Conservation (phyloP, 1,140 invertebrate genomes). For the Drosophila kohkoa region DNA sequence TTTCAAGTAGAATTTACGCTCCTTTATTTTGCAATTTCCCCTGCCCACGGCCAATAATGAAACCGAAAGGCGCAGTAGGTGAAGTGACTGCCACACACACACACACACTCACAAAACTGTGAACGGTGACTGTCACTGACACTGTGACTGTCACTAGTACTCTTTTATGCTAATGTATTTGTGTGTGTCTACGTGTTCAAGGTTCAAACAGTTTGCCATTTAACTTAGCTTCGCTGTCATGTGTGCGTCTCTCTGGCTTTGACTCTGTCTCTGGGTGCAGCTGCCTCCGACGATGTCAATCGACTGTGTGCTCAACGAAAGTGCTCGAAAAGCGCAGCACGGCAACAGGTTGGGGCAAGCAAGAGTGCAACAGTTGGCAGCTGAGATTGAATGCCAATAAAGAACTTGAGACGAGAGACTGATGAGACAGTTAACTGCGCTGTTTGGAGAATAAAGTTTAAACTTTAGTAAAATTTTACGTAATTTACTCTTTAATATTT, state of each 20-base stretch:
- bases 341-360: conserved; percentile 13
- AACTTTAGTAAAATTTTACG: too few species aligned
- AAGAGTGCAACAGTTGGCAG: conserved; percentile 4
- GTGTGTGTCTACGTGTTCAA: conserved; percentile 14
- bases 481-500: too few species aligned
- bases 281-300: not conserved
- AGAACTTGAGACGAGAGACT: too few species aligned
- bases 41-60: conserved; percentile 50
- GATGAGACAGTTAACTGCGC: too few species aligned
- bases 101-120: too few species aligned
- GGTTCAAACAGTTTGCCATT: conserved; percentile 8
- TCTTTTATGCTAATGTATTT: not conserved
- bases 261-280: conserved; percentile 20
- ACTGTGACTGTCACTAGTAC: conserved; percentile 20
- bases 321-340: conserved; percentile 4
- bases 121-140: conserved; percentile 26
- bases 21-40: conserved; percentile 73
- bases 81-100: conserved; percentile 35
- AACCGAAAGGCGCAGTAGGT: conserved; percentile 41
- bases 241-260: not conserved
- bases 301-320: conserved; percentile 13
- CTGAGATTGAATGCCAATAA: not conserved
- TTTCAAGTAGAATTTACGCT: conserved; percentile 63
- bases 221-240: conserved; percentile 5
- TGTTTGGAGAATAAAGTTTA: too few species aligned